Percentiles rank a stretch among this genome's conserved stretches.
Conservation (phyloP, 30 jellyfish, hydroid and myxozoan genomes). For the Aurelia aurita complex sp. Pacific region DNA sequence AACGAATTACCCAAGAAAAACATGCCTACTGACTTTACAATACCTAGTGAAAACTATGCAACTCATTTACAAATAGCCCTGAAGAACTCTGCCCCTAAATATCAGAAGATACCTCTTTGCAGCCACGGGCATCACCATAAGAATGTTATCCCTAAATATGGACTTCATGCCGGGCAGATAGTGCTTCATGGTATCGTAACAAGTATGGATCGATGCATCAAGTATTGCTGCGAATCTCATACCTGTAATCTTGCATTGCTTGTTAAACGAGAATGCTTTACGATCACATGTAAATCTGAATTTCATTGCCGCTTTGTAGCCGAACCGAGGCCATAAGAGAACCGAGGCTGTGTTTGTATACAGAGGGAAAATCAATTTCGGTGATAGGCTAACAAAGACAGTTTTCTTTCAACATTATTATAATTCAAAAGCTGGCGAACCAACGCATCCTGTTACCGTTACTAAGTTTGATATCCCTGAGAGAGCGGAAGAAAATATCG, state of each 20-base stretch:
- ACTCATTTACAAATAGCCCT: slow-evolving; percentile 54
- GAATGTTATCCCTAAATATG: slow-evolving; percentile 61
- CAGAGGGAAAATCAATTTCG: slow-evolving; percentile 25
- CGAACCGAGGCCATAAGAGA: slow-evolving; percentile 30
- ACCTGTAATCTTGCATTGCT: slow-evolving; percentile 71
- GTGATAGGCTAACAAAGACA: not conserved
- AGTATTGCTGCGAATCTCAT: slow-evolving; percentile 68
- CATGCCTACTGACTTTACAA: not conserved
- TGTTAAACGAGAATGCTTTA: slow-evolving; percentile 52
- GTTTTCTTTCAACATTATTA: not conserved
- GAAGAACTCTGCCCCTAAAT: slow-evolving; percentile 49
- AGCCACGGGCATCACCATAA: slow-evolving; percentile 73
- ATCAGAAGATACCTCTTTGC: slow-evolving; percentile 70
- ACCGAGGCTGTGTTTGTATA: slow-evolving; percentile 53
- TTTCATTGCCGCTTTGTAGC: slow-evolving; percentile 64
- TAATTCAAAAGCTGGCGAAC: not conserved
- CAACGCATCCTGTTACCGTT: not conserved
- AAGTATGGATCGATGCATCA: slow-evolving; percentile 66
- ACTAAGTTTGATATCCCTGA: not conserved
- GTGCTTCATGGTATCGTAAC: slow-evolving; percentile 56
- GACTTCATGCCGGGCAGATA: slow-evolving; percentile 67
- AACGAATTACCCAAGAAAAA: not conserved
- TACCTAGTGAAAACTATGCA: slow-evolving; percentile 27
- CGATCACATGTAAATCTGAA: slow-evolving; percentile 63
- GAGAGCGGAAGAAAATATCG: not conserved